Evolutionary conservation across 2,797 vertebrate genomes (phyloP).

Genomic region (Moxostoma hubbsi): DNA sequence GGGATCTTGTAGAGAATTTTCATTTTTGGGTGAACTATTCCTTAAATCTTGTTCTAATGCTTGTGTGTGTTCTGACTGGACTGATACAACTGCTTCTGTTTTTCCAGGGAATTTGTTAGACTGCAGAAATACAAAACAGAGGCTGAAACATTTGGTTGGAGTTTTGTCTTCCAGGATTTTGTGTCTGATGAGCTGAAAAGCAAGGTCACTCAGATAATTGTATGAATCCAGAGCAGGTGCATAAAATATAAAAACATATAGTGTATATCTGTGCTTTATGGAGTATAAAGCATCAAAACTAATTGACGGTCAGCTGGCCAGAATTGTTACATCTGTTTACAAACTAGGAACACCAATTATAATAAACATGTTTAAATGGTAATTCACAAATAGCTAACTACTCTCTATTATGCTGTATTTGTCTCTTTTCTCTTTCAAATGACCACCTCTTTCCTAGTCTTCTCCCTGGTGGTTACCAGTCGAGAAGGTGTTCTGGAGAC

Average conservation of each 20-base stretch:
- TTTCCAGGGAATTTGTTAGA: constrained; percentile 87
- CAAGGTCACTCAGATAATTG: constrained; percentile 86
- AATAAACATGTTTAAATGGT: not conserved
- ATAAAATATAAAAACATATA: no score
- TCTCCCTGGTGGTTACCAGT: constrained; percentile 96
- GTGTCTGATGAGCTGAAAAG: constrained; percentile 86
- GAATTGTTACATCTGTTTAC: no score
- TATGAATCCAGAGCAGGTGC: not conserved
- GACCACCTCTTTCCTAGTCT: constrained; percentile 72
- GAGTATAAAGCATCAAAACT: no score
- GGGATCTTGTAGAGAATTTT: no score
- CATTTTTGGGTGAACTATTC: no score
- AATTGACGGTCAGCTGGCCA: no score
- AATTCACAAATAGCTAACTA: not conserved
- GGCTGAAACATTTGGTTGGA: constrained; percentile 93
- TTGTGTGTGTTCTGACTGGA: no score
- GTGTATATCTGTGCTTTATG: no score
- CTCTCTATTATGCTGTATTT: not conserved
- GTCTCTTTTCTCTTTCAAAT: not conserved
- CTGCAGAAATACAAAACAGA: constrained; percentile 90
- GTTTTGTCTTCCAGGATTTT: constrained; percentile 97
- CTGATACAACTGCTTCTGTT: not conserved
- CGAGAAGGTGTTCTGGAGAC: constrained; percentile 91
- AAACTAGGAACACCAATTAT: no score
- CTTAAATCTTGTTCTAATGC: no score